phyloP scores from a whole-genome alignment of 1,140 invertebrate genomes.

The Psilanteris sp. region DNA sequence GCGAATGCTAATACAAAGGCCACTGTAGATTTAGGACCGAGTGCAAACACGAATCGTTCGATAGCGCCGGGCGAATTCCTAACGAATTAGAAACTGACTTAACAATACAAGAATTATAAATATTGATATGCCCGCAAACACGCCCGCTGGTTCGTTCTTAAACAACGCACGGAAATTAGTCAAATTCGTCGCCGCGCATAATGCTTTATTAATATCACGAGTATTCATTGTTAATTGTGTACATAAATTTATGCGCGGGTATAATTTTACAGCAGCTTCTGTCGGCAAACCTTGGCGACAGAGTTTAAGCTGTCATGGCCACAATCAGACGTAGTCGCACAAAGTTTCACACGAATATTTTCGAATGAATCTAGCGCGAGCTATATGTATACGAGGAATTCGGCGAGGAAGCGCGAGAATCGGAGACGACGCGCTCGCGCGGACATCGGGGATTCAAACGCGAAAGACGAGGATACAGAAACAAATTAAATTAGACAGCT shows the following conservation, averaged over 20 bases:
- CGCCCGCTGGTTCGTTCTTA: too few relatives aligned
- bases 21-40: constrained; percentile 36
- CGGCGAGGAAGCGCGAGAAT: constrained; percentile 50
- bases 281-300: constrained; percentile 26
- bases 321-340: constrained; percentile 43
- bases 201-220: too few relatives aligned
- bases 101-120: constrained; percentile 1
- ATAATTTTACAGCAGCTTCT: too few relatives aligned
- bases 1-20: constrained; percentile 17
- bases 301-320: constrained; percentile 35
- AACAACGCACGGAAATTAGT: too few relatives aligned
- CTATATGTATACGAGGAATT: constrained; percentile 39
- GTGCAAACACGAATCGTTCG: constrained; percentile 35
- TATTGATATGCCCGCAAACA: too few relatives aligned
- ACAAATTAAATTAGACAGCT: constrained; percentile 70
- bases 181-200: not conserved
- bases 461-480: constrained; percentile 58
- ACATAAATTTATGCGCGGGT: too few relatives aligned
- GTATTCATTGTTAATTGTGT: too few relatives aligned
- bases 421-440: constrained; percentile 2
- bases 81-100: constrained; percentile 1
- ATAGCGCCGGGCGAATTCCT: constrained; percentile 1
- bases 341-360: constrained; percentile 46
- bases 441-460: constrained; percentile 17
- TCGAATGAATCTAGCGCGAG: constrained; percentile 22